A percentile compares a stretch with the other conserved stretches of the same genome.
These are phyloP conservation scores for Octomys mimax DNA, from an alignment of 2,797 vertebrate genomes.

Conservation along the genomic window DNA sequence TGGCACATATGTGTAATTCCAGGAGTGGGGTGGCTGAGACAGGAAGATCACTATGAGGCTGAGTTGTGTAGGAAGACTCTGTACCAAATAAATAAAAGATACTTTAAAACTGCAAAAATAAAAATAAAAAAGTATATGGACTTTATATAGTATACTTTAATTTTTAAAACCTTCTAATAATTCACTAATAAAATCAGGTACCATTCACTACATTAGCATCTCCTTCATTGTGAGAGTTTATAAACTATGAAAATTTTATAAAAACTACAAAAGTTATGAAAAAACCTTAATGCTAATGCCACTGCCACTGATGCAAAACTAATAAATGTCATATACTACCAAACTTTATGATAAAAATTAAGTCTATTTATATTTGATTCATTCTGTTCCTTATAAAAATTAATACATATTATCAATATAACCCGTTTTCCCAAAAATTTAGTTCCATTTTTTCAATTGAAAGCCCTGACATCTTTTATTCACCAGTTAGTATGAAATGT, in stretches of 20 bases:
- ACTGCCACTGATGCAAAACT: slow-evolving; percentile 5
- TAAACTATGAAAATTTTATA: slow-evolving; percentile 21
- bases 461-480: slow-evolving; percentile 32
- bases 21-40: too few relatives aligned
- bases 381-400: slow-evolving; percentile 41
- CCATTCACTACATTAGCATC: slow-evolving; percentile 34
- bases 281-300: slow-evolving; percentile 18
- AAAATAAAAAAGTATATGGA: too few relatives aligned
- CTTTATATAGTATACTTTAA: neutral
- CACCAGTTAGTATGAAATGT: slow-evolving; percentile 29
- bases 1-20: too few relatives aligned
- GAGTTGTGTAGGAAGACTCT: too few relatives aligned
- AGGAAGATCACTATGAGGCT: too few relatives aligned
- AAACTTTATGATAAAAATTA: slow-evolving; percentile 57
- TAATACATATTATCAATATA: slow-evolving; percentile 40
- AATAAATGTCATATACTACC: neutral
- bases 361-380: slow-evolving; percentile 33
- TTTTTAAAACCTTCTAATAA: neutral
- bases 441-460: slow-evolving; percentile 44
- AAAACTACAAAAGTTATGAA: neutral
- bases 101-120: too few relatives aligned
- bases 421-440: slow-evolving; percentile 50
- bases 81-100: too few relatives aligned
- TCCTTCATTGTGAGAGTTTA: neutral
- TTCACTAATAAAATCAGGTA: slow-evolving; percentile 19